Evolutionary conservation across 2,113 vertebrate species (phyloP).

Genomic region (Pardalotus punctatus): DNA sequence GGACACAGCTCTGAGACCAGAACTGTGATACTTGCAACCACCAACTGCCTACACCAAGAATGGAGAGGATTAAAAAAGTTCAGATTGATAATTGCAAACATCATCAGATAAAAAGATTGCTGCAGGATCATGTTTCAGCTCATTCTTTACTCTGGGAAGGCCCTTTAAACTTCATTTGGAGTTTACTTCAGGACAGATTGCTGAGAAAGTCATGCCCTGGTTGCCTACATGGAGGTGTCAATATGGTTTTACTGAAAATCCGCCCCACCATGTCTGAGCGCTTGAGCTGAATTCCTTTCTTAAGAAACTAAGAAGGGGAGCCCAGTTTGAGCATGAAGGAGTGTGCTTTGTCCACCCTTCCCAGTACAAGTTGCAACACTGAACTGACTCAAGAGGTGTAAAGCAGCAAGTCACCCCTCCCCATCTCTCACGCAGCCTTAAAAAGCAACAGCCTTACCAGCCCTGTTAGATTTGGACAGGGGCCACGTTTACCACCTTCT

Average conservation of each 20-base stretch:
- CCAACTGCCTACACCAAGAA: background rate
- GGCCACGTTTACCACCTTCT: background rate
- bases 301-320: background rate
- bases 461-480: background rate
- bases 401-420: background rate
- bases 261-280: background rate
- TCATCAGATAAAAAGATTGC: background rate
- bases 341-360: background rate
- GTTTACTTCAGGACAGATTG: background rate
- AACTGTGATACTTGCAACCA: background rate
- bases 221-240: background rate
- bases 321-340: background rate
- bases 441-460: background rate
- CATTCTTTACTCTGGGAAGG: background rate
- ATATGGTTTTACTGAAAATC: background rate
- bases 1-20: background rate
- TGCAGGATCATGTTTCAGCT: background rate
- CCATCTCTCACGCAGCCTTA: background rate
- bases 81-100: background rate
- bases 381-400: background rate
- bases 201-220: background rate
- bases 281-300: background rate
- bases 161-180: background rate
- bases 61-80: background rate
- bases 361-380: rapidly evolving